Evolutionary conservation across 2,888 invertebrate genomes (phyloP), one percentile per base, ranked within the genome.

Genomic region (Caenorhabditis plicata): DNA sequence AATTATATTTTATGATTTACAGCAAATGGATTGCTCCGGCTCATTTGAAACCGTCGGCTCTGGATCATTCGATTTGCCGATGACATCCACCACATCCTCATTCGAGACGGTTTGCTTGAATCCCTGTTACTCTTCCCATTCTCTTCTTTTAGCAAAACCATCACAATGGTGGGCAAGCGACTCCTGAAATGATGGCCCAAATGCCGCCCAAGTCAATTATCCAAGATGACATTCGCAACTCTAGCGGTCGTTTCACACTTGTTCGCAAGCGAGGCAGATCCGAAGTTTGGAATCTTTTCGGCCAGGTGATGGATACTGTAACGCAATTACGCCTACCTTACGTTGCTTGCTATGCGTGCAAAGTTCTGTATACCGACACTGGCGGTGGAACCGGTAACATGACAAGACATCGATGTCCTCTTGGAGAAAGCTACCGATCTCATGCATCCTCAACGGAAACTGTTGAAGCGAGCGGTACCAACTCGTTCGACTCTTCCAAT

Each of bases 261-360:
- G 73, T 76, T 9, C 52, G 75, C 20, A 78, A 78, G 43, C 54
- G 77, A 9, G 78, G 78, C 15, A 27, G 58, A 46, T 75, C 75
- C 9, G 77, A 78, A 55, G 78, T 78, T 22, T 78, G 78, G 78
- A 78, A 78, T 42, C 54, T 78, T 13, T 78, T 78, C 47, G 78
- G 78, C 17, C 78, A 78, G 67, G 78, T 78, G 13, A 60, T 78
- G 9, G 78, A 78, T 55, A 72, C 60, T n/a, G 42, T 54, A 11
- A 78, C 74, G 27, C 62, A 70, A 19, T 62, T 60, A n/a, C 68
- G 77, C 32, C 66, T 78, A 11, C 78, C 78, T 7, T 78, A 73
- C 47, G 78, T 78, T 8, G 78, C 78, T 23, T 78, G 78, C 43
- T 77, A 77, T 49, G 78, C 78, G 3, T 78, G 78, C 60, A 78